Base-by-base conservation (phyloP, 1,140 invertebrate species). In the Thaumatotibia leucotreta region DNA sequence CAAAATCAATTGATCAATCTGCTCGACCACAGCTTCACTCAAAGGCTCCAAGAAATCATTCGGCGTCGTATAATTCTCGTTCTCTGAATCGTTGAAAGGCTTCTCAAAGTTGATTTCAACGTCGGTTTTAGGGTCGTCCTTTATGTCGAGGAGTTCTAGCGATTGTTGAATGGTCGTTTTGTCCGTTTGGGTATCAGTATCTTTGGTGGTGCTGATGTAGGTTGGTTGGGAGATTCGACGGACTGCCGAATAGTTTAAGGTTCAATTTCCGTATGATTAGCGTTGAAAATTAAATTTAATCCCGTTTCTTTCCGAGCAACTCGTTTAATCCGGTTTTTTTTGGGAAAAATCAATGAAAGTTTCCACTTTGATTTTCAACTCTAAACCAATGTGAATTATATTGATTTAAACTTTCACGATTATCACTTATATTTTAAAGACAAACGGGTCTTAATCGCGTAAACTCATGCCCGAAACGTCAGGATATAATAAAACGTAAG, bases 1-100 rank as follows among this genome's bases (percentile, higher is more conserved):
- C 0, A 82, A 75, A 33, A 91, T 89, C 52, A 91, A 67, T 49
- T 86, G 77, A 62, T 91, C 89, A 4, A 91, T 91, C 54, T 91
- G 89, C 68, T 91, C 84, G 8, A 74, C 77, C 22, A 91, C 83
- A 5, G 81, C 83, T 61, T 88, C 84, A 29, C 79, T 89, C 67
- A 91, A 65, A 3, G 84, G 84, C 27, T 89, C 87, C 24, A 89
- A 20, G 63, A 86, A 84, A n/a, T 83, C 87, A 33, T 74, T 88
- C 5, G 83, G 84, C 22, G 82, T 88, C 39, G 76, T 71, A 49
- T 77, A 88, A 62, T 82, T 77, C 31, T 87, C 85, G 29, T 78
- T 76, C 27, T 85, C 82, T 0, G 79, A 77, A 9, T 82, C 84
- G 2, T 69, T 65, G 29, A 86, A 78, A 9, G 68, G 75, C 45